Evolutionary conservation across 2,888 invertebrate species (phyloP).

Genomic region (Phengaris arion): DNA sequence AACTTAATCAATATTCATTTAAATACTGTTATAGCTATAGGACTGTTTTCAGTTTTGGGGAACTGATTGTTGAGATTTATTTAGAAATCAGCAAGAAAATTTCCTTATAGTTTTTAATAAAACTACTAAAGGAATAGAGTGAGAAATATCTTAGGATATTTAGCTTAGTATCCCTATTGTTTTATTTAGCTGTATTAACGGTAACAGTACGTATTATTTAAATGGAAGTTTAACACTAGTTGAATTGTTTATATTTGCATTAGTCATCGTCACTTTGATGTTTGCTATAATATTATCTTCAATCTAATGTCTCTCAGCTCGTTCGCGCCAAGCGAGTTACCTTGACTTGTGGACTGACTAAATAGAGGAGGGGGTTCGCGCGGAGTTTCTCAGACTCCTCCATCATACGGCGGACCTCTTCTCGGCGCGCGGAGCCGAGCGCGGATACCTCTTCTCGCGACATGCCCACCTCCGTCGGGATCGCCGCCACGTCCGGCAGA

Average conservation of each 20-base stretch:
- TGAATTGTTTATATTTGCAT: background rate
- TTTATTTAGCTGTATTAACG: no score
- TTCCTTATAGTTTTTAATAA: no score
- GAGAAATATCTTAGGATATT: no score
- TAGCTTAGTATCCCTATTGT: no score
- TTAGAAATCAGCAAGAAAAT: no score
- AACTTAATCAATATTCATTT: no score
- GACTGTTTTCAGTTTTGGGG: no score
- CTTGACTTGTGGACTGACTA: constrained; percentile 98
- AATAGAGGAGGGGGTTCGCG: constrained; percentile 96
- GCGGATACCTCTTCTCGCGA: constrained; percentile 97
- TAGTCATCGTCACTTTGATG: background rate
- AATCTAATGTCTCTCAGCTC: background rate
- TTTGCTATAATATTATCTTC: background rate
- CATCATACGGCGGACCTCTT: constrained; percentile 94
- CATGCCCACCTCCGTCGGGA: constrained; percentile 90
- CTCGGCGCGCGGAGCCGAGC: constrained; percentile 95
- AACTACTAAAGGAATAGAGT: no score
- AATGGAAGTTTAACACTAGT: no score
- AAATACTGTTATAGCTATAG: no score
- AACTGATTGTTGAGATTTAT: no score
- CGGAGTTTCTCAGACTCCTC: constrained; percentile 95
- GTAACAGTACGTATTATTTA: no score
- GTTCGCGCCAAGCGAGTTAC: constrained; percentile 69
- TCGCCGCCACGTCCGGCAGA: constrained; percentile 94